Evolutionary conservation across 1,140 invertebrate genomes (phyloP).

Genomic region (Heliconius congener): DNA sequence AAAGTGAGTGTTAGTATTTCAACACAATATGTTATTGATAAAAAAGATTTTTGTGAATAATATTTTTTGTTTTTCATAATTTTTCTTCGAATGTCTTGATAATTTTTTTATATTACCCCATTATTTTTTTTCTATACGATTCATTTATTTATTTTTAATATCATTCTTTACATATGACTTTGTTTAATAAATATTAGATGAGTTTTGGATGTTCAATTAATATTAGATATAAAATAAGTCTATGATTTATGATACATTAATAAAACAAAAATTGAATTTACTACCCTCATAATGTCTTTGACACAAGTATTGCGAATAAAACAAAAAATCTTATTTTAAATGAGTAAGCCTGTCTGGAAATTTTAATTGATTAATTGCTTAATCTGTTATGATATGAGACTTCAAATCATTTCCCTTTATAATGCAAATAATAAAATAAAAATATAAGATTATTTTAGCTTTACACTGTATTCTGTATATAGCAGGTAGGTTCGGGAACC

Average conservation of each 20-base stretch:
- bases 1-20: neutral
- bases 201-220: too few relatives aligned
- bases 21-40: neutral
- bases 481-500: too few relatives aligned
- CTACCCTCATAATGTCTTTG: neutral
- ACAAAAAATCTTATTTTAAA: neutral
- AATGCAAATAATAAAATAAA: neutral
- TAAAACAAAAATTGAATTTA: too few relatives aligned
- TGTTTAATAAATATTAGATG: too few relatives aligned
- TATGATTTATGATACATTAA: too few relatives aligned
- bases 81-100: neutral
- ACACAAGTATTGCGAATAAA: neutral
- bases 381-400: neutral
- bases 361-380: constrained; percentile 21
- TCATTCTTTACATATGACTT: too few relatives aligned
- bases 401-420: neutral
- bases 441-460: neutral
- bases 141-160: too few relatives aligned
- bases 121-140: too few relatives aligned
- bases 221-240: too few relatives aligned
- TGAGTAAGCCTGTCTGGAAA: constrained; percentile 15
- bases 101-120: neutral
- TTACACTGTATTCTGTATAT: too few relatives aligned
- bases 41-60: neutral
- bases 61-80: neutral